Percentiles rank a stretch among this genome's conserved stretches.
Conservation (phyloP, 1,140 invertebrate genomes). For the Carcinoscorpius rotundicauda region DNA sequence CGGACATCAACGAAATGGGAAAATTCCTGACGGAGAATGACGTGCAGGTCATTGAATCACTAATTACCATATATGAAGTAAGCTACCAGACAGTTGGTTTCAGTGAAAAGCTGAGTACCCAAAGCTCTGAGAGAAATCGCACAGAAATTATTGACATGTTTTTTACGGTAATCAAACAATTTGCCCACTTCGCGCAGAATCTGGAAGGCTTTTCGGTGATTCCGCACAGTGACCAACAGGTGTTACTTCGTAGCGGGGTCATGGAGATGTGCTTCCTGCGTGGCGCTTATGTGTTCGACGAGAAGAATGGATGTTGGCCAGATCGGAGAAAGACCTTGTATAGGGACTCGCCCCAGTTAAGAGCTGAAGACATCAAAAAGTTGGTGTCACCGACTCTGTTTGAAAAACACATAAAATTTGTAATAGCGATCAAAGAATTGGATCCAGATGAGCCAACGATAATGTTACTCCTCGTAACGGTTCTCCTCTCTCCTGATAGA, state of each 20-base stretch:
- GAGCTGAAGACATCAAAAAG: conserved; percentile 27
- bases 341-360: conserved; percentile 10
- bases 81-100: conserved; percentile 21
- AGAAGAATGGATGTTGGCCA: conserved; percentile 25
- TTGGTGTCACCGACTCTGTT: conserved; percentile 32
- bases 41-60: conserved; percentile 15
- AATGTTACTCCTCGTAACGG: conserved; percentile 38
- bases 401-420: conserved; percentile 41
- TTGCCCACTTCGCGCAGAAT: conserved; percentile 29
- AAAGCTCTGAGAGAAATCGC: conserved; percentile 5
- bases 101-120: conserved; percentile 10
- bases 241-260: conserved; percentile 38
- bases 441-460: conserved; percentile 39
- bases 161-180: conserved; percentile 28
- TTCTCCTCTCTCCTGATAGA: conserved; percentile 41
- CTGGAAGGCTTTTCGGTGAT: conserved; percentile 34
- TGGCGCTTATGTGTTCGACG: conserved; percentile 29
- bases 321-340: conserved; percentile 15
- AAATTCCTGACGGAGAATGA: conserved; percentile 20
- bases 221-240: conserved; percentile 35
- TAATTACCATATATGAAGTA: conserved; percentile 20
- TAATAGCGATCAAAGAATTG: conserved; percentile 31
- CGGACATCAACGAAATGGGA: conserved; percentile 18
- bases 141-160: conserved; percentile 30
- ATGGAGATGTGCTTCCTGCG: conserved; percentile 42